Conservation (phyloP, 2,797 vertebrate genomes). For the Rhynchonycteris naso region DNA sequence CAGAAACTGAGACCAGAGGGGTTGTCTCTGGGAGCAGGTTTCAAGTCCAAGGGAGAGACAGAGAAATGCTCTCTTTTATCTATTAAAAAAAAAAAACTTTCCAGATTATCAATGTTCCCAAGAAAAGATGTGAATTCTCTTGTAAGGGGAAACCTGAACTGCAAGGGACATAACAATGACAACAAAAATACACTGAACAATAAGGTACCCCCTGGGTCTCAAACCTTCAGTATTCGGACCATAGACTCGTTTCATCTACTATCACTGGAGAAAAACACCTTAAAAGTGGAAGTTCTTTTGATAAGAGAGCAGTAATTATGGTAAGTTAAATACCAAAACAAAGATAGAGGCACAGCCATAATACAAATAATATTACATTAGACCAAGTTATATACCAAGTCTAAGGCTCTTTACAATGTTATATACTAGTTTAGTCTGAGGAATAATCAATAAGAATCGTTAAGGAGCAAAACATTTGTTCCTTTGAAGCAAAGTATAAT, state of each 20-base stretch:
- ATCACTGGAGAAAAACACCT: not conserved
- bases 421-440: not conserved
- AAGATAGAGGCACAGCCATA: not conserved
- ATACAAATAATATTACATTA: not conserved
- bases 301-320: not conserved
- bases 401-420: not conserved
- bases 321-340: not conserved
- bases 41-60: not conserved
- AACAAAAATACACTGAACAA: not conserved
- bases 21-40: not conserved
- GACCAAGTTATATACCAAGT: not conserved
- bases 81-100: not conserved
- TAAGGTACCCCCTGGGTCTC: not conserved
- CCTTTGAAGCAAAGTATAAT: not conserved
- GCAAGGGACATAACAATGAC: not conserved
- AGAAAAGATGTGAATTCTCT: slow-evolving; percentile 18
- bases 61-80: not conserved
- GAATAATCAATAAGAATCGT: not conserved
- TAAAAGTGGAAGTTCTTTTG: not conserved
- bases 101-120: not conserved
- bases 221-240: not conserved
- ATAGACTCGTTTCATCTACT: not conserved
- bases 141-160: not conserved
- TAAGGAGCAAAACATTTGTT: not conserved
- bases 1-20: not conserved